Conservation (phyloP, 2,797 vertebrate species). For the Micrastur ruficollis region DNA sequence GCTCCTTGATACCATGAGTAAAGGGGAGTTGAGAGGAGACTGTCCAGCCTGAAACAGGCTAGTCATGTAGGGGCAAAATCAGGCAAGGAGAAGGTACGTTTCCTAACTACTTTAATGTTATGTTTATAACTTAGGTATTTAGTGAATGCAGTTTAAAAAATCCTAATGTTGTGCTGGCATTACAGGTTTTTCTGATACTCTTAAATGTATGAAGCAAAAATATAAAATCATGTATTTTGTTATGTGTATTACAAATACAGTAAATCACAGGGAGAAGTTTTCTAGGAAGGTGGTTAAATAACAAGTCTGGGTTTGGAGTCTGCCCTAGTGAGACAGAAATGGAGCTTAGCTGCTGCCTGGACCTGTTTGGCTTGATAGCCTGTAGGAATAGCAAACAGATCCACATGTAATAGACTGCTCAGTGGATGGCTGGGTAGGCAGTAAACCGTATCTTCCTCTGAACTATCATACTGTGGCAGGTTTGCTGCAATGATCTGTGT, state of each 20-base stretch:
- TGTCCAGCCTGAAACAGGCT: background rate
- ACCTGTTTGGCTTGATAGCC: background rate
- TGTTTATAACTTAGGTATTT: background rate
- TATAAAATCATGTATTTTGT: background rate
- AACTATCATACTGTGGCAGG: background rate
- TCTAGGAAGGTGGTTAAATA: background rate
- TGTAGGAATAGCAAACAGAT: background rate
- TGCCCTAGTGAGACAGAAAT: background rate
- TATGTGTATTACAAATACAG: background rate
- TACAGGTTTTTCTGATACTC: background rate
- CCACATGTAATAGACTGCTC: background rate
- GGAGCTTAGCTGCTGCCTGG: background rate
- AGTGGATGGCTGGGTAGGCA: too few species aligned
- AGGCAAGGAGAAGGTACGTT: background rate
- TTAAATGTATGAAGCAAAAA: background rate
- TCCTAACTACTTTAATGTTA: background rate
- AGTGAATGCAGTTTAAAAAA: background rate
- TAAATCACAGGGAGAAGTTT: background rate
- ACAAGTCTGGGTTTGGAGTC: background rate
- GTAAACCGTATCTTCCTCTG: background rate
- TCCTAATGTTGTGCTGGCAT: background rate
- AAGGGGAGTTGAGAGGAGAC: background rate
- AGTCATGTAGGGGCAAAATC: background rate
- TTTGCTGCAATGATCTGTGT: background rate
- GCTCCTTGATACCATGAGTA: background rate